Conservation (phyloP, 1,140 invertebrate genomes). For the Doryteuthis pealeii region DNA sequence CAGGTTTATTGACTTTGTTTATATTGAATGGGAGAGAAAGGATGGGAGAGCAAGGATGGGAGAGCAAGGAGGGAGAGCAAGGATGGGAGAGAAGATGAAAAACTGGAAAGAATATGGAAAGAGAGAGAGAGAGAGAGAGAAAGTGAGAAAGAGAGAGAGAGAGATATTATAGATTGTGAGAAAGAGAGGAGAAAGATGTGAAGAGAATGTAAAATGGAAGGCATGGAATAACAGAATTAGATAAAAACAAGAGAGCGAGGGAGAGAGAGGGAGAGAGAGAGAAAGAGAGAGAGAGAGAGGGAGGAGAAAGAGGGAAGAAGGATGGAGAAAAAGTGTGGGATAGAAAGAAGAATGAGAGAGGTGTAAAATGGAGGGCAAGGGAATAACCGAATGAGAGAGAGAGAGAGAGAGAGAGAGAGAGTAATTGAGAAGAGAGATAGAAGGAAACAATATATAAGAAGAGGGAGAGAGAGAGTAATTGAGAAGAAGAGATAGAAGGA, state of each 20-base stretch:
- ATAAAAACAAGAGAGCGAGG: background rate
- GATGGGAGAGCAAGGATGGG: too few species aligned
- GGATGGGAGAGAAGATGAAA: background rate
- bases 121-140: background rate
- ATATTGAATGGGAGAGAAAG: too few species aligned
- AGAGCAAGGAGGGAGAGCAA: too few species aligned
- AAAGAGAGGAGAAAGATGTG: background rate
- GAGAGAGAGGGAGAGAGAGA: background rate
- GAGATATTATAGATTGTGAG: background rate
- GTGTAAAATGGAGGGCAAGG: background rate
- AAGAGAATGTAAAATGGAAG: too few species aligned
- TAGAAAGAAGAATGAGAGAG: background rate
- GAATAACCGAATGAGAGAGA: background rate
- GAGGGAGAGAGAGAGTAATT: background rate
- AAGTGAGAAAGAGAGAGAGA: background rate
- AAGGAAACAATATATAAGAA: background rate
- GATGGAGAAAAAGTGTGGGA: background rate
- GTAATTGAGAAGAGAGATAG: background rate
- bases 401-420: constrained; percentile 14
- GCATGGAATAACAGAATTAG: too few species aligned
- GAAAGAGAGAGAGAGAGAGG: background rate
- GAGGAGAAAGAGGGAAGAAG: background rate
- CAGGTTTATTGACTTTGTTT: too few species aligned
- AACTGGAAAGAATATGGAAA: background rate
- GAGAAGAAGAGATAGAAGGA: background rate